Percentiles rank a stretch among this genome's conserved stretches.
These are phyloP conservation scores for Xestia sexstrigata DNA, from an alignment of 2,888 invertebrate genomes.

Conservation along the genomic window DNA sequence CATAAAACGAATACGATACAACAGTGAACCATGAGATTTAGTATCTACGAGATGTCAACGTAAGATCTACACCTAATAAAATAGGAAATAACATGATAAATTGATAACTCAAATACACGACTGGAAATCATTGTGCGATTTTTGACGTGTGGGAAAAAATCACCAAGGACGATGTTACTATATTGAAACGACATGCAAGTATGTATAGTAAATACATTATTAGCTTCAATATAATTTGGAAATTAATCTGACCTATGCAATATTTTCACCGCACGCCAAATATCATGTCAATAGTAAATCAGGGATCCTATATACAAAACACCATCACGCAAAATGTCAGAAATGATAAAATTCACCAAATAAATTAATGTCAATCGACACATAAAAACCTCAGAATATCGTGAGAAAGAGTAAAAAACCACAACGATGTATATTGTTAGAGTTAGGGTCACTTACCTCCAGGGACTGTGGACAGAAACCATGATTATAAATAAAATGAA, in stretches of 20 bases:
- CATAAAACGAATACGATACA: slow-evolving; percentile 63
- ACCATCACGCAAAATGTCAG: slow-evolving; percentile 48
- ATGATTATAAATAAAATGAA: slow-evolving; percentile 90
- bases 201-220: neutral
- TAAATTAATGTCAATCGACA: slow-evolving; percentile 46
- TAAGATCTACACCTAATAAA: slow-evolving; percentile 52
- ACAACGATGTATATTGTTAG: slow-evolving; percentile 56
- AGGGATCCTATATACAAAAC: slow-evolving; percentile 42
- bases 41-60: slow-evolving; percentile 56
- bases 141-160: slow-evolving; percentile 48
- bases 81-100: slow-evolving; percentile 42
- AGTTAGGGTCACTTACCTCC: slow-evolving; percentile 86
- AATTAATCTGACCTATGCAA: slow-evolving; percentile 1
- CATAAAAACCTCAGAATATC: slow-evolving; percentile 47
- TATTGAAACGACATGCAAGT: neutral
- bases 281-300: slow-evolving; percentile 29
- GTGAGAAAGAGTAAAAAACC: slow-evolving; percentile 45
- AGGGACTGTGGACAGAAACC: slow-evolving; percentile 87
- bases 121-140: slow-evolving; percentile 20
- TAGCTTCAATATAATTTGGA: neutral
- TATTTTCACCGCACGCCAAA: slow-evolving; percentile 58
- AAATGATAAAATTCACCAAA: slow-evolving; percentile 41
- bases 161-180: neutral
- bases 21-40: slow-evolving; percentile 61
- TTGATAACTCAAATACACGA: slow-evolving; percentile 47